A percentile compares a stretch with the other conserved stretches of the same genome.
These are phyloP conservation scores for Panagrolaimus sp. DNA, from an alignment of 1,140 invertebrate species.

Conservation along the genomic window DNA sequence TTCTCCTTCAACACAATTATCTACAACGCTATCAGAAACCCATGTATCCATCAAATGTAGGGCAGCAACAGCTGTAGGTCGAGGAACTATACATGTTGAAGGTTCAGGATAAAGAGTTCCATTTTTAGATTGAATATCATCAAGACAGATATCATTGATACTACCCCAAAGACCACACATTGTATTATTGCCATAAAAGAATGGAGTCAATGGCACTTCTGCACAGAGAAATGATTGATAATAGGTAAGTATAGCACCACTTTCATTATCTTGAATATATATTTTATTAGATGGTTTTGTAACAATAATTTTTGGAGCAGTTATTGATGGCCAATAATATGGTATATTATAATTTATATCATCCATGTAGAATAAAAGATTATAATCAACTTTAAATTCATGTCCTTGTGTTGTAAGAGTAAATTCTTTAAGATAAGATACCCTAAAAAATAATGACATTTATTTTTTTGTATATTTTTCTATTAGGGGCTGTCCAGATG, in stretches of 20 bases:
- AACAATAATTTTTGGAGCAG: background rate
- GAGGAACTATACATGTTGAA: background rate
- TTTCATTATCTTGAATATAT: background rate
- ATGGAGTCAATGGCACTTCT: background rate
- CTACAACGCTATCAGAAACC: background rate
- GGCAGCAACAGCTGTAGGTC: too few species aligned
- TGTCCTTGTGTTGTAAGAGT: constrained; percentile 9
- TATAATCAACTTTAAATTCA: background rate
- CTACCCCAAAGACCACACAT: background rate
- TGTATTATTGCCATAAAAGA: constrained; percentile 1
- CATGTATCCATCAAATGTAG: background rate
- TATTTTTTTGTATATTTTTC: too few species aligned
- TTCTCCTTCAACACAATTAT: background rate
- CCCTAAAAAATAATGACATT: too few species aligned
- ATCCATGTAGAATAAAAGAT: background rate
- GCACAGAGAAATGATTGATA: too few species aligned
- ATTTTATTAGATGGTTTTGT: background rate
- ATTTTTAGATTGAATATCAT: background rate
- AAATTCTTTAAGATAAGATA: too few species aligned
- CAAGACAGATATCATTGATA: background rate
- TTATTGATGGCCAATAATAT: background rate
- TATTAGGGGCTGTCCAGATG: too few species aligned
- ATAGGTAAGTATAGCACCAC: too few species aligned
- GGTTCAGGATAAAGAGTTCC: background rate
- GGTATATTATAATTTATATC: background rate